A percentile compares a stretch with the other conserved stretches of the same genome.
Conservation (phyloP, 2,113 vertebrate species). For the Montifringilla adamsi region DNA sequence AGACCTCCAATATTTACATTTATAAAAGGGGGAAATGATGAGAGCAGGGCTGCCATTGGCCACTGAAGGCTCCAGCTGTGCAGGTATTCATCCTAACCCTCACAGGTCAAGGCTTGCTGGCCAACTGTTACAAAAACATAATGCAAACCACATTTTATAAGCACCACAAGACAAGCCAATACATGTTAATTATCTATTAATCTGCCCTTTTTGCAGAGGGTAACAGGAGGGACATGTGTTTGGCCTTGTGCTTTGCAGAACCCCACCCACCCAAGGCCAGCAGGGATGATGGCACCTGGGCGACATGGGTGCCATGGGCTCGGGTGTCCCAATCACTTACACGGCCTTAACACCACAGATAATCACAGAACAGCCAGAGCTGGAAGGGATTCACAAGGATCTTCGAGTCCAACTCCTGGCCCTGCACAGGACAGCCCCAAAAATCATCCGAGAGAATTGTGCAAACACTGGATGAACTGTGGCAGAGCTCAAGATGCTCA, state of each 20-base stretch:
- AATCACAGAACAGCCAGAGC: not conserved
- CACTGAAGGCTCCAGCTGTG: conserved; percentile 38
- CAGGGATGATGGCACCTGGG: not conserved
- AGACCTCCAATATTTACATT: conserved; percentile 65
- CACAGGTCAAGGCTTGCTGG: conserved; percentile 49
- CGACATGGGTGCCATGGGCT: not conserved
- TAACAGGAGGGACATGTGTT: not conserved
- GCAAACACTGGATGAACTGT: not conserved
- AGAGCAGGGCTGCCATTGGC: conserved; percentile 22
- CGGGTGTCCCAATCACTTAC: not conserved
- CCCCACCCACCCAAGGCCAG: not conserved
- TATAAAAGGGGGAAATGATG: conserved; percentile 42
- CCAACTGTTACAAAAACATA: conserved; percentile 60
- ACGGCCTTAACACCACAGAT: not conserved
- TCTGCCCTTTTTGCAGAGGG: not conserved
- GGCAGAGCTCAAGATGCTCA: not conserved
- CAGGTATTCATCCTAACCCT: conserved; percentile 55
- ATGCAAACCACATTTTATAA: conserved; percentile 57
- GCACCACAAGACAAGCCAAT: conserved; percentile 9
- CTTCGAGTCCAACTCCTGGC: fast-evolving
- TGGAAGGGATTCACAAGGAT: not conserved
- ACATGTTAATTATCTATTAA: conserved; percentile 19
- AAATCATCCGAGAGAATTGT: fast-evolving
- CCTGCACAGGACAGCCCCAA: not conserved
- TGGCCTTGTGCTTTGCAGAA: not conserved